These are phyloP conservation scores for Thera britannica DNA, from an alignment of 2,888 invertebrate species.

Conservation along the genomic window DNA sequence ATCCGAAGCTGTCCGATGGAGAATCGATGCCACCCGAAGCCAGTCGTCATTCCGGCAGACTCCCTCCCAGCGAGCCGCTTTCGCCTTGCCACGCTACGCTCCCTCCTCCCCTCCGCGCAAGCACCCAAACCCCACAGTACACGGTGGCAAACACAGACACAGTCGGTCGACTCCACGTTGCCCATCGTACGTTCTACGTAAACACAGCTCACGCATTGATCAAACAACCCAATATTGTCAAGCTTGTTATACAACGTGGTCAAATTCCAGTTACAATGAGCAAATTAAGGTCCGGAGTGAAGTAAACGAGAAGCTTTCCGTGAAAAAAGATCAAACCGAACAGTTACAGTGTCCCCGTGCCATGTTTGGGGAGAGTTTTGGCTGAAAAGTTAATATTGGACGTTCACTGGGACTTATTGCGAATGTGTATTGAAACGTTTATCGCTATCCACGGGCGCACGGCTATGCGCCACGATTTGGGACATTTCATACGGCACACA, in stretches of 20 bases:
- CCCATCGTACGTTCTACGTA: constrained; percentile 56
- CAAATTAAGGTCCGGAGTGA: constrained; percentile 79
- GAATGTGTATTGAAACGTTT: constrained; percentile 85
- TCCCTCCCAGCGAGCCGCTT: constrained; percentile 69
- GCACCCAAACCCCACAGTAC: constrained; percentile 23
- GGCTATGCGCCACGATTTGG: constrained; percentile 91
- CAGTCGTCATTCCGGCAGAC: constrained; percentile 49
- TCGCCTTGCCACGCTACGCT: constrained; percentile 57
- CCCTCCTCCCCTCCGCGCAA: constrained; percentile 29
- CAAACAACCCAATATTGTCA: constrained; percentile 40
- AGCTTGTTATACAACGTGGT: constrained; percentile 38
- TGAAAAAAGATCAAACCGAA: constrained; percentile 62
- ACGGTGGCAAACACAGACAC: neutral
- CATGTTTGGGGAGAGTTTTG: constrained; percentile 78
- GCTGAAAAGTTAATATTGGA: constrained; percentile 70
- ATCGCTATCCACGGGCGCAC: constrained; percentile 86
- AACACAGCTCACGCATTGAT: constrained; percentile 45
- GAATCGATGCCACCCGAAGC: constrained; percentile 79
- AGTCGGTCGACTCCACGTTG: constrained; percentile 52
- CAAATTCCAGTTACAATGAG: constrained; percentile 65
- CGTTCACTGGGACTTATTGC: constrained; percentile 77
- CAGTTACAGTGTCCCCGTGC: constrained; percentile 68
- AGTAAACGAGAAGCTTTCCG: constrained; percentile 57
- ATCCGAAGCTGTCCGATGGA: constrained; percentile 65
- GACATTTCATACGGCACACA: constrained; percentile 90